A percentile compares a stretch with the other conserved stretches of the same genome.
Evolutionary conservation across 1,140 invertebrate genomes (phyloP).

Genomic region (Vanessa tameamea): DNA sequence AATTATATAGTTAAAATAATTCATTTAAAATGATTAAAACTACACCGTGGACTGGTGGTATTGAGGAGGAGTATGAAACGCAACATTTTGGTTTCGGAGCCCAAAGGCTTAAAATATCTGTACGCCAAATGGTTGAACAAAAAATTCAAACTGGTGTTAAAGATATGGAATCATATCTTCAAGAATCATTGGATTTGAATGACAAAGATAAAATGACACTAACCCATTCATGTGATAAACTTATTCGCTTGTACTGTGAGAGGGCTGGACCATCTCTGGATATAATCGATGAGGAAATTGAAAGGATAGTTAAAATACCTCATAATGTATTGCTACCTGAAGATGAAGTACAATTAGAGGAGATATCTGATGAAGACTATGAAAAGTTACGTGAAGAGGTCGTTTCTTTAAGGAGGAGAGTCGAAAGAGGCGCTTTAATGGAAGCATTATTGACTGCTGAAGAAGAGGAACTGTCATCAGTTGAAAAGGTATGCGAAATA

Average conservation of each 20-base stretch:
- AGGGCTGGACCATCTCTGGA: slow-evolving; percentile 59
- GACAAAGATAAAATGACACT: slow-evolving; percentile 66
- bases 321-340: slow-evolving; percentile 65
- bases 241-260: slow-evolving; percentile 65
- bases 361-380: slow-evolving; percentile 63
- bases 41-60: slow-evolving; percentile 66
- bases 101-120: slow-evolving; percentile 69
- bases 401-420: slow-evolving; percentile 51
- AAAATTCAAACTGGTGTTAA: slow-evolving; percentile 65
- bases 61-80: slow-evolving; percentile 73
- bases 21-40: slow-evolving; percentile 59
- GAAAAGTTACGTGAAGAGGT: slow-evolving; percentile 65
- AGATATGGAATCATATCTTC: slow-evolving; percentile 66
- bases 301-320: slow-evolving; percentile 62
- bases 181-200: slow-evolving; percentile 62
- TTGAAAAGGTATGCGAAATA: slow-evolving; percentile 67
- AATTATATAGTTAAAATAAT: neutral
- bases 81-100: slow-evolving; percentile 74
- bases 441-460: slow-evolving; percentile 67
- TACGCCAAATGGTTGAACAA: slow-evolving; percentile 74
- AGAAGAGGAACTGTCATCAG: slow-evolving; percentile 62
- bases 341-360: slow-evolving; percentile 64
- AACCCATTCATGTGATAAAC: slow-evolving; percentile 62
- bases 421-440: slow-evolving; percentile 69
- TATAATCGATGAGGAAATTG: slow-evolving; percentile 68